Evolutionary conservation across 2,797 vertebrate genomes (phyloP), one percentile per base, ranked within the genome.

Genomic region (Myioborus miniatus): DNA sequence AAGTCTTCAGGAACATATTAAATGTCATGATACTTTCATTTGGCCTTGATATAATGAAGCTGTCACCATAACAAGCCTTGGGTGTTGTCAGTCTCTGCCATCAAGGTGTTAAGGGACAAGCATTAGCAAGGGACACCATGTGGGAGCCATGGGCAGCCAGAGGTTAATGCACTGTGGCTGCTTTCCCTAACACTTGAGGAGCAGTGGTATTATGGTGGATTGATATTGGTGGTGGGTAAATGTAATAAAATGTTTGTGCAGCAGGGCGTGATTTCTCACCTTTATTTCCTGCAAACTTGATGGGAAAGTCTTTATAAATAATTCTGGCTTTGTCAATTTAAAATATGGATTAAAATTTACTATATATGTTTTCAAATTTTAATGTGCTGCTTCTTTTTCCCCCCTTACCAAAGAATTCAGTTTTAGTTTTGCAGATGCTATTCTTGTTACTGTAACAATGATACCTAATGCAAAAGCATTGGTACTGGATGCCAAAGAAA

Each of bases 281-380:
- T 85, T 87, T 78, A 71, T 13, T 59, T 92, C 41, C 71, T 92
- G 49, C 23, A 90, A 29, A 89, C 13, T 44, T 49, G 75, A 81
- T 43, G 65, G 27, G 34, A 93, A 91, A 86, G 32, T 17, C 49
- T 90, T 96, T 87, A 94, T 93, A 94, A 90, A 86, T 75, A 86
- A 83, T 68, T 87, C 76, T 95, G 85, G 49, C 44, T 92, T 90
- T 96, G 85, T 96, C 78, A 95, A 74, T 85, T 90, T 69, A 89
- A 96, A 62, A 39, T 90, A 84, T 75, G 63, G 58, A 96, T 97
- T 95, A 94, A 95, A 95, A 80, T 83, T 77, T 90, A 59, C 34
- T 74, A 65, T 56, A 47, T 68, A 69, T 47, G 72, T 93, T 94
- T 95, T 85, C 60, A 84, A 69, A 89, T 76, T 92, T 79, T 83